Conservation (phyloP, 2,113 vertebrate species). For the Oncorhynchus keta region DNA sequence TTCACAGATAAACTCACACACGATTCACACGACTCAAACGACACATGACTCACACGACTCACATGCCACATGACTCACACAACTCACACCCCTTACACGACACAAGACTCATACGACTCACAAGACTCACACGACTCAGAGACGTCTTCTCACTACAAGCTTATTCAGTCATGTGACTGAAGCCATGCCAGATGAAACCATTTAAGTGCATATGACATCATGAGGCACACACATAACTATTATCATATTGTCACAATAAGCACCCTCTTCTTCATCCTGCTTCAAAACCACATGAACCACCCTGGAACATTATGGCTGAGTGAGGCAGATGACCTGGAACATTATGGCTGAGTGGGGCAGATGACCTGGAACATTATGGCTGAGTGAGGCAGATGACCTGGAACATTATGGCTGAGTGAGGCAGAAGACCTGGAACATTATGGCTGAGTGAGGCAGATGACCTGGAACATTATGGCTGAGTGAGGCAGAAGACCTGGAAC, state of each 20-base stretch:
- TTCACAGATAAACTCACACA: too few species aligned
- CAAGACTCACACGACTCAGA: constrained; percentile 31
- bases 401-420: too few species aligned
- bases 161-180: constrained; percentile 57
- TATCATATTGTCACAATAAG: constrained; percentile 1
- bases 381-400: too few species aligned
- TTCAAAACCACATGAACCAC: background rate
- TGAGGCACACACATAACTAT: constrained; percentile 1
- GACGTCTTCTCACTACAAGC: constrained; percentile 49
- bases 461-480: too few species aligned
- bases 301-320: too few species aligned
- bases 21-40: too few species aligned
- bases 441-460: too few species aligned
- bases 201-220: constrained; percentile 24
- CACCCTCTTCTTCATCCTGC: background rate
- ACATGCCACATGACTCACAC: constrained; percentile 17
- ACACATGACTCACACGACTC: constrained; percentile 10
- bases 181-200: constrained; percentile 61
- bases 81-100: background rate
- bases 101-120: constrained; percentile 19
- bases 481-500: too few species aligned
- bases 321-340: too few species aligned
- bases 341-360: too few species aligned
- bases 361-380: too few species aligned
- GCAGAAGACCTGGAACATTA: too few species aligned